phyloP scores from a whole-genome alignment of 2,888 invertebrate genomes.

The Torymus texanus region DNA sequence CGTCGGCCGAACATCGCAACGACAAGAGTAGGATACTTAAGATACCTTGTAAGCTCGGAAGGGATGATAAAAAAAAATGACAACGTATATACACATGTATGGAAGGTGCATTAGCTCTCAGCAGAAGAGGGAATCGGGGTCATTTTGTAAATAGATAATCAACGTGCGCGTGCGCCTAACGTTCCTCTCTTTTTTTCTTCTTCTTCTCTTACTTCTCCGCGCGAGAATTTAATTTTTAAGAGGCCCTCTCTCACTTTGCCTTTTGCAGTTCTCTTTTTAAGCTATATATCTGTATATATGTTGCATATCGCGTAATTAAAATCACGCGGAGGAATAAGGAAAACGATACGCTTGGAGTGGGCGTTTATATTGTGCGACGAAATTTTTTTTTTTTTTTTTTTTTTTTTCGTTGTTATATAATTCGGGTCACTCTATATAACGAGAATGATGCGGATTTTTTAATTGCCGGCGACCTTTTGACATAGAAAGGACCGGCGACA shows the following conservation, averaged over 20 bases:
- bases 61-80: too few species aligned
- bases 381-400: not conserved
- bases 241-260: not conserved
- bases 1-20: too few species aligned
- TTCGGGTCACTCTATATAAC: slow-evolving; percentile 37
- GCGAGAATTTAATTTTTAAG: slow-evolving; percentile 29
- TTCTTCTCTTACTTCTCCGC: too few species aligned
- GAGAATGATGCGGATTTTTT: slow-evolving; percentile 46
- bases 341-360: slow-evolving; percentile 9
- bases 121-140: not conserved
- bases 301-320: slow-evolving; percentile 15
- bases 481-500: slow-evolving; percentile 23
- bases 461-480: slow-evolving; percentile 46
- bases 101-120: not conserved
- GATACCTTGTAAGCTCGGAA: too few species aligned
- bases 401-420: slow-evolving; percentile 26
- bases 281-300: too few species aligned
- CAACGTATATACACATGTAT: too few species aligned
- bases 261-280: not conserved
- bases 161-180: not conserved
- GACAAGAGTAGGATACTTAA: too few species aligned
- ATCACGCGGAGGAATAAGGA: slow-evolving; percentile 1
- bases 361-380: not conserved
- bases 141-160: slow-evolving; percentile 34
- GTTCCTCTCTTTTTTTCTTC: too few species aligned